Evolutionary conservation across 92 coral and sea anemone genomes (phyloP), one percentile per base, ranked within the genome.

Genomic region (Porites rus): DNA sequence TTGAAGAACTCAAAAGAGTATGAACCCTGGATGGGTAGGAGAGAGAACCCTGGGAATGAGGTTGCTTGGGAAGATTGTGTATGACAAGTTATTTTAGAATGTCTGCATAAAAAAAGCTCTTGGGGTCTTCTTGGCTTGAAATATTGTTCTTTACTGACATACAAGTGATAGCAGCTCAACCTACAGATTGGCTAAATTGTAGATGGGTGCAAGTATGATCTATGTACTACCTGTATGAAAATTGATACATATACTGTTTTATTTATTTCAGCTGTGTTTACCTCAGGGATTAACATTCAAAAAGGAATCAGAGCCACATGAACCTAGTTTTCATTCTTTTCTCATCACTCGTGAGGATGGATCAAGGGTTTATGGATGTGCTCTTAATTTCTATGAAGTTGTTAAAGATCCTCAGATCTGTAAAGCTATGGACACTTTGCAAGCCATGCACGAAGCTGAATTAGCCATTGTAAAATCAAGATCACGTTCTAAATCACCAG

Each of bases 321-420:
- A 87, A 17, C 93, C 96, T 7, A 67, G 51, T 18, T 87, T 95
- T 71, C 99, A 97, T 73, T 93, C 99, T 31, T 97, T 97, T 31
- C 92, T 97, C 4, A 97, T 97, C 84, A 97, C 99, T 6, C 91
- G 99, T 24, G 99, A 97, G 60, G 99, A 97, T 90, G 99, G 99
- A 69, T 84, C 98, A 13, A 92, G 99, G 65, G 89, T 93, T 61
- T 91, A 97, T 70, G 99, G 99, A 64, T 94, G 95, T 46, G 94
- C 98, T 0, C 91, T 97, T 10, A 95, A 94, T 2, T 91, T 97
- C 88, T 97, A 88, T 78, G 99, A 97, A 74, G 84, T 84, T 9
- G 99, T 97, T 52, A 87, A 84, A 50, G 98, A 97, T 67, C 53
- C 77, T 31, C 94, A 95, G 86, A 97, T 97, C 65, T 86, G 96